phyloP scores from a whole-genome alignment of 2,797 vertebrate species.

The Etheostoma nigrum region DNA sequence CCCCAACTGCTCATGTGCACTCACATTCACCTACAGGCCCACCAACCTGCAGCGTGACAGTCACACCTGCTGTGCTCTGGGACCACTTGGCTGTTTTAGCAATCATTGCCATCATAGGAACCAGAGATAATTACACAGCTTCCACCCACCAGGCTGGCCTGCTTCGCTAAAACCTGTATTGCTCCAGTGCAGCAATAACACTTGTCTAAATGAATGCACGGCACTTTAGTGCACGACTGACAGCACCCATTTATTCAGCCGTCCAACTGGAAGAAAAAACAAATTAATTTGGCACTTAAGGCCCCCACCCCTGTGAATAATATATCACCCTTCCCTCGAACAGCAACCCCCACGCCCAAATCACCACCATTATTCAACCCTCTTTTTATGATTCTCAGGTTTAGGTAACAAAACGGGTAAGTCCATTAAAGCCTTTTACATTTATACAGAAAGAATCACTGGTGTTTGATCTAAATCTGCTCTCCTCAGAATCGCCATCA shows the following conservation, averaged over 20 bases:
- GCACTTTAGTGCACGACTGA: constrained; percentile 91
- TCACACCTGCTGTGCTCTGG: constrained; percentile 74
- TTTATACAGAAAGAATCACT: constrained; percentile 36
- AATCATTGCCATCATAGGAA: constrained; percentile 81
- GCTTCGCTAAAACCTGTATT: constrained; percentile 61
- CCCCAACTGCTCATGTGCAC: constrained; percentile 33
- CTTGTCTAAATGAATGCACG: constrained; percentile 91
- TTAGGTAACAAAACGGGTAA: constrained; percentile 39
- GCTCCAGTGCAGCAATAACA: constrained; percentile 81
- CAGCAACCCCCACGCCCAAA: constrained; percentile 55
- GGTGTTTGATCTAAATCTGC: constrained; percentile 30
- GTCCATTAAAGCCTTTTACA: constrained; percentile 46
- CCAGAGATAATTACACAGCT: constrained; percentile 85
- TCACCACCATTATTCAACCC: constrained; percentile 53
- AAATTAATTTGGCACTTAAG: constrained; percentile 92
- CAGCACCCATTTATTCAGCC: constrained; percentile 90
- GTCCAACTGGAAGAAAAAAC: constrained; percentile 91
- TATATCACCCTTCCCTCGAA: constrained; percentile 66
- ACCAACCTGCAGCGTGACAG: constrained; percentile 62
- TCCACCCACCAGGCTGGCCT: constrained; percentile 75
- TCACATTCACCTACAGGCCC: constrained; percentile 40
- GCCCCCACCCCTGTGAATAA: constrained; percentile 76
- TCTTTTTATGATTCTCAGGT: constrained; percentile 45
- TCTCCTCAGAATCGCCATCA: constrained; percentile 29
- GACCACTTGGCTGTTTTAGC: constrained; percentile 74